phyloP scores from a whole-genome alignment of 2,113 vertebrate genomes.

The Anolis carolinensis region DNA sequence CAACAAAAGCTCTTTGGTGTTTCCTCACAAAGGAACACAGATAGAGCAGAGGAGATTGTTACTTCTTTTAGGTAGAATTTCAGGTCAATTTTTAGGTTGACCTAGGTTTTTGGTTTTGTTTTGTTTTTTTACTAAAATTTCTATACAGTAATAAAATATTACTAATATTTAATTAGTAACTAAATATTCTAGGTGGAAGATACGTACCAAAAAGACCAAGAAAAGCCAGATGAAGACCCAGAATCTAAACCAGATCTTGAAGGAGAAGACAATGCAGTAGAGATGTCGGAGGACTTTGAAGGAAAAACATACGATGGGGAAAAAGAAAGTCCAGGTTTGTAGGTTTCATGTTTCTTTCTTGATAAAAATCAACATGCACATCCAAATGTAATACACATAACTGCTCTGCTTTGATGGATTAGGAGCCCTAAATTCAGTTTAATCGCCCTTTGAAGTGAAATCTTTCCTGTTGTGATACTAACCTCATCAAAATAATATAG shows the following conservation, averaged over 20 bases:
- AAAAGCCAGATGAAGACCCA: constrained; percentile 87
- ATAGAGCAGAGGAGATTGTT: too few species aligned
- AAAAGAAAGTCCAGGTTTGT: constrained; percentile 83
- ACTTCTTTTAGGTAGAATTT: too few species aligned
- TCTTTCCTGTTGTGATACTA: constrained; percentile 7
- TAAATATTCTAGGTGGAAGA: constrained; percentile 88
- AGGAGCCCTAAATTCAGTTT: neutral
- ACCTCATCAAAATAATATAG: neutral
- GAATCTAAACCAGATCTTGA: constrained; percentile 86
- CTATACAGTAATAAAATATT: constrained; percentile 17
- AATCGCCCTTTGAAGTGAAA: constrained; percentile 6
- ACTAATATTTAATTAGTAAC: too few species aligned
- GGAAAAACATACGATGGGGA: constrained; percentile 92
- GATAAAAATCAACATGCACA: neutral
- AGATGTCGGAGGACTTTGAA: constrained; percentile 98
- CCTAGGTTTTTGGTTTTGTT: too few species aligned
- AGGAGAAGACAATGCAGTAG: constrained; percentile 93
- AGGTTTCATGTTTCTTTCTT: neutral
- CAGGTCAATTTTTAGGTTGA: too few species aligned
- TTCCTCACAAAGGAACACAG: too few species aligned
- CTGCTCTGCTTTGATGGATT: neutral
- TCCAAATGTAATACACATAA: neutral
- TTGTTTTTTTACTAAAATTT: too few species aligned
- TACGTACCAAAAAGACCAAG: constrained; percentile 86
- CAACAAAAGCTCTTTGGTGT: too few species aligned